A percentile compares a stretch with the other conserved stretches of the same genome.
Evolutionary conservation across 2,888 invertebrate species (phyloP).

Genomic region (Noctua comes): DNA sequence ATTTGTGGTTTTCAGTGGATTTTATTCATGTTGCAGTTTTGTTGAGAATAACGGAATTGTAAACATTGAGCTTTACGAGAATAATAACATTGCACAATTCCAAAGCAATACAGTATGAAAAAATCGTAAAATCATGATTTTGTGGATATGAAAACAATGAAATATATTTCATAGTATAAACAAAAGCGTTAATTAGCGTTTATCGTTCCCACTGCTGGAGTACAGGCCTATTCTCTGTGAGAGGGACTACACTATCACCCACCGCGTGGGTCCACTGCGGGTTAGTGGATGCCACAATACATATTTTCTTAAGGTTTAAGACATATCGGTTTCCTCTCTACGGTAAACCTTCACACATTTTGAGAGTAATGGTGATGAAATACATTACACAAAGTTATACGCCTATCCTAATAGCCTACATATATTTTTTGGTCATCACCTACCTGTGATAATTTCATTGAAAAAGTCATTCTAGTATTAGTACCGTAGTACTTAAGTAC

Average conservation of each 20-base stretch:
- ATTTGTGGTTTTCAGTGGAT: conserved; percentile 36
- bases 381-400: neutral
- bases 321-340: neutral
- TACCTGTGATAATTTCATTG: neutral
- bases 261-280: neutral
- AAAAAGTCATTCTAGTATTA: neutral
- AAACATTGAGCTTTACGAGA: conserved; percentile 6
- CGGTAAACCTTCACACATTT: neutral
- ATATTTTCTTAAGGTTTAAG: neutral
- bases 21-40: conserved; percentile 42
- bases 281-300: neutral
- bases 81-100: neutral
- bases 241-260: neutral
- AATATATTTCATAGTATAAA: neutral
- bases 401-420: no score
- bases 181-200: neutral
- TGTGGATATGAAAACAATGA: neutral
- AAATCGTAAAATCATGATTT: neutral
- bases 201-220: neutral
- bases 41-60: conserved; percentile 5
- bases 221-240: neutral
- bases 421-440: neutral
- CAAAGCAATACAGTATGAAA: neutral
- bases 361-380: neutral
- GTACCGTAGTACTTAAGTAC: neutral